phyloP scores from a whole-genome alignment of 2,797 vertebrate genomes.

The Petrocephalus sullivani region DNA sequence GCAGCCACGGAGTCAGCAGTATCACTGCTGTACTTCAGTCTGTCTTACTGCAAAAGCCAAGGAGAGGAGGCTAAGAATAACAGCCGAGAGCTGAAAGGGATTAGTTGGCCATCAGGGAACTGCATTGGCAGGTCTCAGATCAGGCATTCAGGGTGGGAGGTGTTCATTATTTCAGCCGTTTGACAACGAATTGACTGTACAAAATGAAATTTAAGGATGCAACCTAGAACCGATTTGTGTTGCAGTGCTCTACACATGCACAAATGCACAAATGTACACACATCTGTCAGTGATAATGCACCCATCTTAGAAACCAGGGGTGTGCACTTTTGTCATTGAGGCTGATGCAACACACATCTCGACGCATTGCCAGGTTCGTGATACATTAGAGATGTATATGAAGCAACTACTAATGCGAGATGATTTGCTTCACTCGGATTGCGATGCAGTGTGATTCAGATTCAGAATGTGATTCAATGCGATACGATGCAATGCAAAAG shows the following conservation, averaged over 20 bases:
- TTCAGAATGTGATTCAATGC: not conserved
- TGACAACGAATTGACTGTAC: not conserved
- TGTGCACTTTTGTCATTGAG: not conserved
- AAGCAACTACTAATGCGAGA: not conserved
- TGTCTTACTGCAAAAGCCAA: constrained; percentile 24
- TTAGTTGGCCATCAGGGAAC: not conserved
- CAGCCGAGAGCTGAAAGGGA: not conserved
- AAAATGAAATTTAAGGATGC: not conserved
- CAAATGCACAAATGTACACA: not conserved
- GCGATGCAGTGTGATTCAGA: too few species aligned
- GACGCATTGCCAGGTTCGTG: not conserved
- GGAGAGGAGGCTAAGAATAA: constrained; percentile 22
- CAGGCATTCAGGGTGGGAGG: not conserved
- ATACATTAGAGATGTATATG: not conserved
- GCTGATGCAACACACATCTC: not conserved
- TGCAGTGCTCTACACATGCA: not conserved
- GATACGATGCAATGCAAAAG: not conserved
- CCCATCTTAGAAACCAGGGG: not conserved
- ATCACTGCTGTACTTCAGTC: not conserved
- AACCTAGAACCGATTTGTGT: not conserved
- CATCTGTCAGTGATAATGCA: not conserved
- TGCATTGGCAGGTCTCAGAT: not conserved
- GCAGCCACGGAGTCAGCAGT: not conserved
- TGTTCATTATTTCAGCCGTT: not conserved
- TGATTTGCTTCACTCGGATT: not conserved